These are phyloP conservation scores for Megaleporinus macrocephalus DNA, from an alignment of 2,113 vertebrate genomes.

Conservation along the genomic window DNA sequence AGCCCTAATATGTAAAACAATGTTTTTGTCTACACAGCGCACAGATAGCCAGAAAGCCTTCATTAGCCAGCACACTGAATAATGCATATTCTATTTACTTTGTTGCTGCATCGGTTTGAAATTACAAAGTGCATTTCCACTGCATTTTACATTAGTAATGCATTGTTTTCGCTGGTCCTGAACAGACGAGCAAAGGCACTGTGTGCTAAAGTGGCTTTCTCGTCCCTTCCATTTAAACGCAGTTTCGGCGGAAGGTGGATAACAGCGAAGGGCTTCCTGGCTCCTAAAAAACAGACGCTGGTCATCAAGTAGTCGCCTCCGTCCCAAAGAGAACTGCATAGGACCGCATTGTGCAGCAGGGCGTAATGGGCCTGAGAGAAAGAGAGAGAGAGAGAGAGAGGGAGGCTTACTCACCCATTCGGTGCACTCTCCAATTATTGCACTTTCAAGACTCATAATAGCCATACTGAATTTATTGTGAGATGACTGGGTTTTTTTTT, in stretches of 20 bases:
- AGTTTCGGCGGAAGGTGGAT: slow-evolving; percentile 31
- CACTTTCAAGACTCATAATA: not conserved
- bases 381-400: not conserved
- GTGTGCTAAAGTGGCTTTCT: slow-evolving; percentile 42
- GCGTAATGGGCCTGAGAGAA: slow-evolving; percentile 32
- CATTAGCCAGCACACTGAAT: slow-evolving; percentile 40
- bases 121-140: slow-evolving; percentile 27
- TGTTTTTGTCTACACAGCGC: slow-evolving; percentile 26
- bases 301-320: slow-evolving; percentile 37
- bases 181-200: slow-evolving; percentile 36
- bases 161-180: slow-evolving; percentile 11
- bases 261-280: slow-evolving; percentile 36
- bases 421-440: slow-evolving; percentile 15
- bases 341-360: slow-evolving; percentile 30
- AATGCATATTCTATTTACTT: slow-evolving; percentile 43
- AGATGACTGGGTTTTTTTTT: not conserved
- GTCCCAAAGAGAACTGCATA: slow-evolving; percentile 26
- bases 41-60: slow-evolving; percentile 31
- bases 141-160: slow-evolving; percentile 11
- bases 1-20: slow-evolving; percentile 18
- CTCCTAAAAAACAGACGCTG: slow-evolving; percentile 34
- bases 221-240: slow-evolving; percentile 23
- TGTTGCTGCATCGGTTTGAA: slow-evolving; percentile 28
- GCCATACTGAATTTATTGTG: not conserved
- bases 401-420: not conserved